Conservation (phyloP, 2,113 vertebrate genomes). For the Fregata magnificens region DNA sequence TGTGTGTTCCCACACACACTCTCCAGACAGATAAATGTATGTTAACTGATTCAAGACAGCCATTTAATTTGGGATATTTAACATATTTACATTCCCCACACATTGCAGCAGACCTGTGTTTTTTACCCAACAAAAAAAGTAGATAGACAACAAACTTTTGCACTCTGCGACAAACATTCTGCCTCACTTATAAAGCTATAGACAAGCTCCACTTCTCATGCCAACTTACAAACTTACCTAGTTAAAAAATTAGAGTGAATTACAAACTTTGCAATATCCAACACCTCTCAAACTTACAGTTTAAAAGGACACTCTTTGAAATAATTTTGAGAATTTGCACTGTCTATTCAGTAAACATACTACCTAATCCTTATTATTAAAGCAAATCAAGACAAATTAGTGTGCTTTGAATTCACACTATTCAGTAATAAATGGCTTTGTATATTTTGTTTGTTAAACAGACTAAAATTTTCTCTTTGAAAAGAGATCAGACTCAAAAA, state of each 20-base stretch:
- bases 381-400: not conserved
- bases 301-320: not conserved
- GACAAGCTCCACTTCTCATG: not conserved
- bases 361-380: not conserved
- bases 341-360: not conserved
- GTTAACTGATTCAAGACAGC: not conserved
- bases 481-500: not conserved
- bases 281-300: not conserved
- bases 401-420: not conserved
- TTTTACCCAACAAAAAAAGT: not conserved
- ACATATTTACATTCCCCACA: not conserved
- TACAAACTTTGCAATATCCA: not conserved
- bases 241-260: not conserved
- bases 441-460: not conserved
- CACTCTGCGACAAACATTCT: not conserved
- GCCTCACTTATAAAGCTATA: not conserved
- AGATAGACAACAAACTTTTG: not conserved
- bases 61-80: not conserved
- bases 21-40: not conserved
- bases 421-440: not conserved
- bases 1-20: not conserved
- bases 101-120: not conserved
- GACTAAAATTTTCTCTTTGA: not conserved
- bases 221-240: not conserved
- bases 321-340: not conserved